Percentiles rank a stretch among this genome's conserved stretches.
Evolutionary conservation across 2,113 vertebrate species (phyloP).

Genomic region (Podiceps cristatus): DNA sequence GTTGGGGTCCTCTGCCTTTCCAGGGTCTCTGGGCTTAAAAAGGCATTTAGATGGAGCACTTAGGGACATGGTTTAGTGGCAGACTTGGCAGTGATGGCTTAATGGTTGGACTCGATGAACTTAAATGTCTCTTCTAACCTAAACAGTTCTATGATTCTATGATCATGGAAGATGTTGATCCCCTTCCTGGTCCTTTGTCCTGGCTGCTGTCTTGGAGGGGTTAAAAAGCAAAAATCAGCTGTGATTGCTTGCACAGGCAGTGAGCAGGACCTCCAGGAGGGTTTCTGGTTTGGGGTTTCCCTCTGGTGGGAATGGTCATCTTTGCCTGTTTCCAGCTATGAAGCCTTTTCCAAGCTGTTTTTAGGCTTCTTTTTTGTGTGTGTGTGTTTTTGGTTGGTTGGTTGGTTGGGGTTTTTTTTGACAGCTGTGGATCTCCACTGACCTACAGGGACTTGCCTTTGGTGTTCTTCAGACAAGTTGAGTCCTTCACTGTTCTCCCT

Average conservation of each 20-base stretch:
- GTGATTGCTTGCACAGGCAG: background rate
- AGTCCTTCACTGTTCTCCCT: background rate
- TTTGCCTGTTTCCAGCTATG: background rate
- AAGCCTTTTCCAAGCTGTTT: background rate
- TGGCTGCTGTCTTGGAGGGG: rapidly evolving
- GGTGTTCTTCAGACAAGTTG: background rate
- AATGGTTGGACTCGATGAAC: no score
- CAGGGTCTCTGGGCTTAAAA: background rate
- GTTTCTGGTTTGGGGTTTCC: background rate
- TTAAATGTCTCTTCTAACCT: no score
- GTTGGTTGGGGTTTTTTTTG: background rate
- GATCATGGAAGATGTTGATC: background rate
- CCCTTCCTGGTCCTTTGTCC: background rate
- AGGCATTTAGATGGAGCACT: no score
- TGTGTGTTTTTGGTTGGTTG: no score
- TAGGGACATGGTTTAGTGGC: no score
- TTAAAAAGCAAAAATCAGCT: background rate
- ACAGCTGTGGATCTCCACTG: background rate
- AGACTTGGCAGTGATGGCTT: no score
- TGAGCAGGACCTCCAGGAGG: background rate
- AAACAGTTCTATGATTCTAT: no score
- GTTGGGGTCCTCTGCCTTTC: background rate
- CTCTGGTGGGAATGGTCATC: background rate
- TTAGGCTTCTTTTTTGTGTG: background rate
- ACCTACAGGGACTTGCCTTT: background rate